phyloP scores from a whole-genome alignment of 2,888 invertebrate species.

The Eilema depressum region DNA sequence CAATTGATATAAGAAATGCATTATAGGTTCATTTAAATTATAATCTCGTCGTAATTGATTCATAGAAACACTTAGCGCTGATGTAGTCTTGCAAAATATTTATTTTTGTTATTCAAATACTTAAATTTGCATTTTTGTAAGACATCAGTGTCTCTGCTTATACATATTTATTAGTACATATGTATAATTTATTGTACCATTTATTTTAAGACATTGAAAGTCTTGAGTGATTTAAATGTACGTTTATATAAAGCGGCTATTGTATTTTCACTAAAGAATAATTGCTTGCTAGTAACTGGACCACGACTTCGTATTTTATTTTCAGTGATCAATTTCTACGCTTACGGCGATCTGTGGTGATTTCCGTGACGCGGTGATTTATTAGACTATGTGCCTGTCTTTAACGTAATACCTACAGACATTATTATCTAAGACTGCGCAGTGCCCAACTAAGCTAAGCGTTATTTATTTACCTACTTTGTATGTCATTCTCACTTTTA shows the following conservation, averaged over 20 bases:
- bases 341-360: conserved; percentile 60
- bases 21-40: conserved; percentile 37
- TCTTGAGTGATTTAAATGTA: conserved; percentile 72
- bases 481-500: conserved; percentile 30
- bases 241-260: conserved; percentile 71
- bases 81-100: conserved; percentile 63
- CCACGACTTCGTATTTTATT: conserved; percentile 70
- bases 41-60: conserved; percentile 46
- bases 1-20: conserved; percentile 21
- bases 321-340: conserved; percentile 68
- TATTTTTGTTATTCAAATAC: conserved; percentile 59
- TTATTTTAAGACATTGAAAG: conserved; percentile 74
- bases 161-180: conserved; percentile 81
- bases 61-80: conserved; percentile 53
- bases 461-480: conserved; percentile 44
- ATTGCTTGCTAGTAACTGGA: conserved; percentile 64
- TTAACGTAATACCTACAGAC: conserved; percentile 45
- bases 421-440: conserved; percentile 42
- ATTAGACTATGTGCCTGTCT: conserved; percentile 48
- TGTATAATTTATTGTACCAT: conserved; percentile 78
- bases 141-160: conserved; percentile 70
- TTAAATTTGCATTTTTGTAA: conserved; percentile 75
- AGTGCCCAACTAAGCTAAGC: too few relatives aligned
- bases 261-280: conserved; percentile 73
- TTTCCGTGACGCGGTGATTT: conserved; percentile 64